Conservation (phyloP, 2,797 vertebrate genomes). For the Anguilla megastoma region DNA sequence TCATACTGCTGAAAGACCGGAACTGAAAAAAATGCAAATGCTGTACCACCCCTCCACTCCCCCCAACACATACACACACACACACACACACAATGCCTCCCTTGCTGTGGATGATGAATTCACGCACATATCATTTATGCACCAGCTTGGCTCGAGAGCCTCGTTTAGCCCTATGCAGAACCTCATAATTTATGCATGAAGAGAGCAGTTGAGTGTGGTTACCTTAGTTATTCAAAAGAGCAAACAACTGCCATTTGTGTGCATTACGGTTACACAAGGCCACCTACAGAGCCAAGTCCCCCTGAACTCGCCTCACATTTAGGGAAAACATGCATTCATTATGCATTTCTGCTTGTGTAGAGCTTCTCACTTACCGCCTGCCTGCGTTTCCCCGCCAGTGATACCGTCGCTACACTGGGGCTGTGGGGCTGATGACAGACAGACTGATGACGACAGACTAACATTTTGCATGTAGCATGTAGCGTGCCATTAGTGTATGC, state of each 20-base stretch:
- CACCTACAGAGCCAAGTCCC: not conserved
- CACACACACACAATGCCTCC: not conserved
- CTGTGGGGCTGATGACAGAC: too few relatives aligned
- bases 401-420: not conserved
- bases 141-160: slow-evolving; percentile 9
- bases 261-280: slow-evolving; percentile 15
- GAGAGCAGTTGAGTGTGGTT: slow-evolving; percentile 16
- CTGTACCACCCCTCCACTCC: not conserved
- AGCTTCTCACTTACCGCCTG: not conserved
- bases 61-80: not conserved
- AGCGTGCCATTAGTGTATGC: not conserved
- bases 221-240: slow-evolving; percentile 23
- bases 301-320: not conserved
- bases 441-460: not conserved
- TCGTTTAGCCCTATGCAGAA: not conserved
- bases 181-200: slow-evolving; percentile 28
- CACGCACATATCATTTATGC: slow-evolving; percentile 25
- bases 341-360: not conserved
- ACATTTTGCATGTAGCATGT: not conserved
- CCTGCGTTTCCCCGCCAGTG: not conserved
- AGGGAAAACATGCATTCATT: not conserved
- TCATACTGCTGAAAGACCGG: too few relatives aligned
- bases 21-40: slow-evolving; percentile 3
- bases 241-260: slow-evolving; percentile 22
- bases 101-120: slow-evolving; percentile 27